Base-by-base conservation (phyloP, 1,140 invertebrate genomes). In the Homarus americanus region DNA sequence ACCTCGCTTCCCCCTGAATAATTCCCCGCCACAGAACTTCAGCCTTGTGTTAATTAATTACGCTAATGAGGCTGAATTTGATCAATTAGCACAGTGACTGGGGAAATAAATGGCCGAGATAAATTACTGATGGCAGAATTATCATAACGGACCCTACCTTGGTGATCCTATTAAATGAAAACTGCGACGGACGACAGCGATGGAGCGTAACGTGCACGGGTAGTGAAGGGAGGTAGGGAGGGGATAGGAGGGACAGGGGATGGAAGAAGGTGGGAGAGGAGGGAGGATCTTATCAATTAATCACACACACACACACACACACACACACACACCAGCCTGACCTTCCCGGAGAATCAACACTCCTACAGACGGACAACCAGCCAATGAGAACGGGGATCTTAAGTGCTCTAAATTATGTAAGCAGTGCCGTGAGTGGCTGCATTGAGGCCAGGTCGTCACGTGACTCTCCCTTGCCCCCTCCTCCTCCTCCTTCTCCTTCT, bases 31-130 rank as follows among this genome's bases (percentile, higher is more conserved):
- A 63, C 15, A 24, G 20, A 15, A 4, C 20, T 24, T 15, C 20
- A 15, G 15, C 24, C 24, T 24, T 24, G 24, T 85, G 66, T 85
- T 85, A 73, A 85, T 85, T 85, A 85, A 85, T 85, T 73, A 85
- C 82, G 40, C 75, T 75, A 73, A 85, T 85, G 82, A 85, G 58
- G 58, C 44, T 85, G 63, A 73, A 85, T 85, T 85, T 85, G 82
- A 85, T 85, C 82, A 85, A 73, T 85, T 73, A 85, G 69, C 69
- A 85, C 82, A 85, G 69, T 44, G 66, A 85, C 66, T 85, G 82
- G 69, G 15, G 73, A 85, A 85, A 85, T 73, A 85, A 85, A 85
- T 73, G 82, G 82, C 49, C 66, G 28, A 85, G 82, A 85, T 85
- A 73, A 85, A 85, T 85, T 85, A 73, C 82, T 85, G 66, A 75